Evolutionary conservation across 1,140 invertebrate species (phyloP).

Genomic region (Bombus ignitus): DNA sequence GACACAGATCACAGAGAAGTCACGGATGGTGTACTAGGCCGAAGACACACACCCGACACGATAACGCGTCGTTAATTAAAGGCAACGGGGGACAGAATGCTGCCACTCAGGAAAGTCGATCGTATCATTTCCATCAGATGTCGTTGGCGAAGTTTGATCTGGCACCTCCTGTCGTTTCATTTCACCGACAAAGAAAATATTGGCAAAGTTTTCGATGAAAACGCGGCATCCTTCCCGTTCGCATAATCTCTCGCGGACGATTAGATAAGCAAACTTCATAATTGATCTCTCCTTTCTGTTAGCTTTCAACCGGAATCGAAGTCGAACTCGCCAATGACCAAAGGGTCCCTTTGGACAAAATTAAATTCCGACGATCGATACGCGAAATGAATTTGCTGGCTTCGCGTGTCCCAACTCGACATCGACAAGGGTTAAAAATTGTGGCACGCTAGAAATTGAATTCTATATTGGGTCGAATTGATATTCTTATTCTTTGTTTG

Average conservation of each 20-base stretch:
- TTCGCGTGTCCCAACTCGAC: background rate
- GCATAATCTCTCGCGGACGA: conserved; percentile 57
- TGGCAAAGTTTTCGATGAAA: conserved; percentile 46
- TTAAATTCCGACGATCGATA: conserved; percentile 37
- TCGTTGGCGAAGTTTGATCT: conserved; percentile 40
- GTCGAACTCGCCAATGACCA: background rate
- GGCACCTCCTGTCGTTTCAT: background rate
- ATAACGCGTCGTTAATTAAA: conserved; percentile 53
- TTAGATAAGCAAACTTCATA: conserved; percentile 61
- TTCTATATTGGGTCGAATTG: background rate
- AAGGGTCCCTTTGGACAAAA: background rate
- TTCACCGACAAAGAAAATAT: conserved; percentile 55
- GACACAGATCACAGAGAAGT: background rate
- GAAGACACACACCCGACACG: background rate
- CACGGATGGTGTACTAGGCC: background rate
- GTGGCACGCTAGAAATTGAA: background rate
- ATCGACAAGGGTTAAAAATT: background rate
- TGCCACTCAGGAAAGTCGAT: background rate
- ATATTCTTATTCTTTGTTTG: background rate
- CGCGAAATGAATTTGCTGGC: background rate
- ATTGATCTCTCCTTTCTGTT: conserved; percentile 36
- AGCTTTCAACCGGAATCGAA: background rate
- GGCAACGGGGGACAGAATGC: conserved; percentile 3
- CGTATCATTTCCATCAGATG: background rate
- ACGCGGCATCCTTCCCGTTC: background rate